Base-by-base conservation (phyloP, 2,888 invertebrate genomes). In the Yponomeuta cagnagella region DNA sequence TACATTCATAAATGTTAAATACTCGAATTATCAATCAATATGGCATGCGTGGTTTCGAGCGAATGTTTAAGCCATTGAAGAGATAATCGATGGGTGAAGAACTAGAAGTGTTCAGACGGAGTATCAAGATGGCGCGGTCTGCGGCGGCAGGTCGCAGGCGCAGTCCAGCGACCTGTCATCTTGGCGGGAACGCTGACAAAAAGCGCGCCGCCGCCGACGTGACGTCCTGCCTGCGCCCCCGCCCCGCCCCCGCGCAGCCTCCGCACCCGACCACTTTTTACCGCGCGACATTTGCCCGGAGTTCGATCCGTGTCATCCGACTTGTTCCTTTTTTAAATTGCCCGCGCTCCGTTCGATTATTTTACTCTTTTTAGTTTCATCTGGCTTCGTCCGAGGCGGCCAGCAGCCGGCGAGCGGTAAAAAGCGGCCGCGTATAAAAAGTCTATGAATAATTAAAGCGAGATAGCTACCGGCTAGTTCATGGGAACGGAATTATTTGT, bases 261-360 rank as follows among this genome's bases (percentile, higher is more conserved):
- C 76, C 79, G 80, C 82, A 84, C 82, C 83, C 85, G 88, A 91
- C 92, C 88, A 89, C 90, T 92, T 92, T 92, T 92, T 91, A 91
- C 87, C 84, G 87, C 89, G 91, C 92, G 92, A 91, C 92, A 92
- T 92, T 92, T 91, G 91, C 92, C 92, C 91, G 88, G 92, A 91
- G 92, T 92, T 92, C 92, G 91, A 90, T 90, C 91, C 91, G 89
- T 92, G 92, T 92, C 92, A 91, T 90, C 89, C 88, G 90, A 89
- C 91, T 87, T 90, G 90, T 90, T 90, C 89, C 90, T 92, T 90
- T 92, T 91, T 90, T 88, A 88, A 90, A 90, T 89, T 90, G 89
- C 89, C 86, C 85, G 69, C 85, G 75, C 71, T 70, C 84, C 71
- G 77, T 79, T 89, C 86, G 86, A 87, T 89, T 89, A 86, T 86